phyloP scores from a whole-genome alignment of 1,140 invertebrate genomes.

The Xylocopa sonorina region DNA sequence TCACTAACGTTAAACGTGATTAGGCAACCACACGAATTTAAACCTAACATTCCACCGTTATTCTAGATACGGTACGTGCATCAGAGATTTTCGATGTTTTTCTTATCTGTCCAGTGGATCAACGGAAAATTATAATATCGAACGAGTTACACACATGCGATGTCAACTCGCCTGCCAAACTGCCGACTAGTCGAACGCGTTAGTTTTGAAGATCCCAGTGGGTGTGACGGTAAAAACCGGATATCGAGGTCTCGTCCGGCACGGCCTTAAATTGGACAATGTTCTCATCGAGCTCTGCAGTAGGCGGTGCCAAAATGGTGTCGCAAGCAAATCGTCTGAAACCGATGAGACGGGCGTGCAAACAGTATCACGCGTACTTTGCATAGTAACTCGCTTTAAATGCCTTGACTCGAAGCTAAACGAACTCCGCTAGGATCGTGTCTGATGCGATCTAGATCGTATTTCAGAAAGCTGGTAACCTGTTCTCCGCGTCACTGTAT shows the following conservation, averaged over 20 bases:
- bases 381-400: background rate
- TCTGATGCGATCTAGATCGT: background rate
- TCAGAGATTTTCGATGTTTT: background rate
- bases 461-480: background rate
- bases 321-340: constrained; percentile 16
- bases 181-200: constrained; percentile 8
- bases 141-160: background rate
- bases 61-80: background rate
- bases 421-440: background rate
- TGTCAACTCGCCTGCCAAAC: constrained; percentile 1
- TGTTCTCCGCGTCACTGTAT: background rate
- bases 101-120: background rate
- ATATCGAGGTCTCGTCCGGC: constrained; percentile 46
- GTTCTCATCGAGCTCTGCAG: constrained; percentile 18
- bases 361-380: background rate
- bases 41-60: background rate
- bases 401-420: background rate
- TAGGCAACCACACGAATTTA: background rate
- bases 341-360: background rate
- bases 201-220: constrained; percentile 32
- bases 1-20: constrained; percentile 14
- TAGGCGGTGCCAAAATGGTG: background rate
- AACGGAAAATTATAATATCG: background rate
- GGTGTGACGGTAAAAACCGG: constrained; percentile 44
- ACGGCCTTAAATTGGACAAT: constrained; percentile 42